Evolutionary conservation across 1,140 invertebrate genomes (phyloP), one percentile per base, ranked within the genome.

Genomic region (Heterodera carotae): DNA sequence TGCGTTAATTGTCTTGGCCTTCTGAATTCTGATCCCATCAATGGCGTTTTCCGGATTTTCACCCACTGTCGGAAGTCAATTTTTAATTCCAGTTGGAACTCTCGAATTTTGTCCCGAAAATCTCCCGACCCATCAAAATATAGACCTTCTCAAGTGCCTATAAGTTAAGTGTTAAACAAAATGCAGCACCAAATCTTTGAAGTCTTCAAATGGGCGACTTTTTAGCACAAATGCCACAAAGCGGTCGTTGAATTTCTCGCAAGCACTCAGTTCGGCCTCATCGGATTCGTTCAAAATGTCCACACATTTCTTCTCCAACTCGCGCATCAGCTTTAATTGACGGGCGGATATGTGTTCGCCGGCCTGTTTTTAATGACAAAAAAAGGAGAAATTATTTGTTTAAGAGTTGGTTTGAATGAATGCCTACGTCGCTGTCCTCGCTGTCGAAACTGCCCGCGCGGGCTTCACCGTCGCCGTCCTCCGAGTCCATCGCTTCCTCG

Each of bases 241-340:
- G 25, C 77, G 76, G 34, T 80, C 78, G 27, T 76, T 82, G 62
- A 77, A 72, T 43, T 84, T 86, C 33, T 77, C 43, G 39, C 70
- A 71, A 31, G 59, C 69, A 7, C 76, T 59, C n/a, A 84, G 76
- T 25, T 84, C 80, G 34, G 82, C 82, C 69, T 66, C 67, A 22
- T 56, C 72, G 1, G 81, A 66, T 2, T 34, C 53, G 48, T 84
- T 84, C 64, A 84, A 68, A 62, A 83, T 82, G 10, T 83, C 75
- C 27, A 86, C 27, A 72, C 81, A 83, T 64, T 83, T 43, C n/a
- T 59, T 25, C 53, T 83, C 43, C 39, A 77, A 43, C 25, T 73
- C 60, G 70, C 43, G 36, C 70, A 39, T 29, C 69, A 53, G 22
- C 18, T 53, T 36, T 22, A 39, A 31, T 22, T 75, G 71, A 12